A percentile compares a stretch with the other conserved stretches of the same genome.
These are phyloP conservation scores for Yponomeuta malinellus DNA, from an alignment of 2,888 invertebrate genomes.

Conservation along the genomic window DNA sequence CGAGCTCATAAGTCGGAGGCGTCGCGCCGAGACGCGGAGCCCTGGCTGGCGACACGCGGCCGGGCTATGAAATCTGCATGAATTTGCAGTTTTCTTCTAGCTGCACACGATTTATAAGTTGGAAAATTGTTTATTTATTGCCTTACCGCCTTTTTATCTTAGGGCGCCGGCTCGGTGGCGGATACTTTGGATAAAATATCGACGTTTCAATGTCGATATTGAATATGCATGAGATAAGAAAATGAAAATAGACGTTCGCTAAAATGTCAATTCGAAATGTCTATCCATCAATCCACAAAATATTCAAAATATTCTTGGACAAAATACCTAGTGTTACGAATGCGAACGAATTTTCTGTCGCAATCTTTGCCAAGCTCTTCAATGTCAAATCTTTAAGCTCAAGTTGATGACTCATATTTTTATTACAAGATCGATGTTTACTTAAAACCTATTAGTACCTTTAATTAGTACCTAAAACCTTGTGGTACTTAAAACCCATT, in stretches of 20 bases:
- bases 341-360: too few species aligned
- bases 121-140: constrained; percentile 65
- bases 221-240: neutral
- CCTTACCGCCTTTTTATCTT: constrained; percentile 1
- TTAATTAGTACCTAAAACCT: too few species aligned
- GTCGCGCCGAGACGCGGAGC: neutral
- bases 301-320: neutral
- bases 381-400: too few species aligned
- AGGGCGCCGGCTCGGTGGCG: neutral
- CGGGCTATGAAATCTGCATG: constrained; percentile 60
- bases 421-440: too few species aligned
- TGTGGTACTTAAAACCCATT: too few species aligned
- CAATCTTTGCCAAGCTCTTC: too few species aligned
- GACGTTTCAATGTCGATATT: neutral
- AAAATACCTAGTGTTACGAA: neutral
- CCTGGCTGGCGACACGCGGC: constrained; percentile 31
- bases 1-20: neutral
- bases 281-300: neutral
- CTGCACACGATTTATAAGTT: constrained; percentile 53
- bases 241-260: neutral
- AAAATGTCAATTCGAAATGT: neutral
- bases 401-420: too few species aligned
- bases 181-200: neutral
- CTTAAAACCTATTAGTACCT: too few species aligned
- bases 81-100: constrained; percentile 67